A percentile compares a stretch with the other conserved stretches of the same genome.
These are phyloP conservation scores for Drosophila gaucha DNA, from an alignment of 2,888 invertebrate species.

Conservation along the genomic window DNA sequence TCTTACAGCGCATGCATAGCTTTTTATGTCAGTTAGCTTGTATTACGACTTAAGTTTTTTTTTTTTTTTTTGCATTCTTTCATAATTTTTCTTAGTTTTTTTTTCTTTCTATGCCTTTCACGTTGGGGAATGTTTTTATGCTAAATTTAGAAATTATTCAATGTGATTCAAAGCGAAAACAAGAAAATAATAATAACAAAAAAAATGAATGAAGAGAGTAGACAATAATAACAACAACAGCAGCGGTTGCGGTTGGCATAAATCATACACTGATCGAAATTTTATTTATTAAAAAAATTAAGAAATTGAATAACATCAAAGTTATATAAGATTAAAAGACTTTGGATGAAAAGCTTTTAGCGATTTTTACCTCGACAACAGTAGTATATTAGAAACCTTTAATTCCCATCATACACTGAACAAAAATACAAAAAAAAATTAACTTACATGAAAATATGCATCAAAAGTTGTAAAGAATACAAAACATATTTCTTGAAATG, in stretches of 20 bases:
- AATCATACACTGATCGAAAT: conserved; percentile 40
- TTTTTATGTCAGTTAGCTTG: conserved; percentile 5
- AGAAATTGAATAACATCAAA: background rate
- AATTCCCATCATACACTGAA: background rate
- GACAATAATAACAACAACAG: conserved; percentile 25
- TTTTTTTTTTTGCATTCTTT: conserved; percentile 35
- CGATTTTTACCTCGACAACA: too few species aligned
- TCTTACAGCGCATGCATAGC: conserved; percentile 7
- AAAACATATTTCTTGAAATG: background rate
- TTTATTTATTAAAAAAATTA: background rate
- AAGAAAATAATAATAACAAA: conserved; percentile 26
- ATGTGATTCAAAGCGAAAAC: conserved; percentile 54
- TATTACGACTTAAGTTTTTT: conserved; percentile 21
- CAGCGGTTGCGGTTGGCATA: conserved; percentile 6
- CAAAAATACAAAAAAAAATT: background rate
- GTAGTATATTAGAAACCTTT: background rate
- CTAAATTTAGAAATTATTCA: conserved; percentile 79
- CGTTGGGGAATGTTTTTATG: conserved; percentile 58
- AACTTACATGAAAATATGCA: background rate
- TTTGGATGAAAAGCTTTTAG: background rate
- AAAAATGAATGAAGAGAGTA: conserved; percentile 49
- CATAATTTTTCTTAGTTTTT: conserved; percentile 7
- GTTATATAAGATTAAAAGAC: background rate
- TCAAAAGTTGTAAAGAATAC: background rate
- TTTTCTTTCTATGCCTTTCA: conserved; percentile 33